Base-by-base conservation (phyloP, 2,888 invertebrate species). In the Pteria penguin region DNA sequence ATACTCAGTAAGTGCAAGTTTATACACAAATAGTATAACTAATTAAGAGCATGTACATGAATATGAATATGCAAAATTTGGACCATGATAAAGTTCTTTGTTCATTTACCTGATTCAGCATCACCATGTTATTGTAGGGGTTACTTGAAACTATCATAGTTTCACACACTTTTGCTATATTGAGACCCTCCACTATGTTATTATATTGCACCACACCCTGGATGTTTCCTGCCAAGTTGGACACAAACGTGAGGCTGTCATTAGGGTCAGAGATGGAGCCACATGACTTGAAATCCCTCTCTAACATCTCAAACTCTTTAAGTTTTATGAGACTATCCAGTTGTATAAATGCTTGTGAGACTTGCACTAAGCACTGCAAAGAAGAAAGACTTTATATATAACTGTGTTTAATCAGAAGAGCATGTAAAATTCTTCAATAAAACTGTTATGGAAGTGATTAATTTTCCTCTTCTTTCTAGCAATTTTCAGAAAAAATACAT, bases 161-260 rank as follows among this genome's bases (percentile, higher is more conserved):
- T 1, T 77, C 33, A 70, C 87, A 87, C 26, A 87, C 36, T 5
- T 57, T 54, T 8, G 79, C 69, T 33, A 86, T 79, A 66, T 82
- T 81, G 54, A 81, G 62, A 5, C 79, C 79, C 0, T 79, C 76
- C 0, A 75, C 61, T 62, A 84, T 84, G 54, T 84, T 80, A 78
- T 87, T 87, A 66, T 87, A 87, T 68, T 87, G 87, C 24, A 85
- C 84, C 14, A 81, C 76, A 3, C 84, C 83, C 84, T 78, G 76
- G 60, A 87, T 78, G 61, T 77, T 62, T 26, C 83, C 86, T n/a
- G 86, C 87, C n/a, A 85, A 66, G 58, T 86, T 87, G 11, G 82
- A 76, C 4, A 78, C 85, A 78, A 87, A 82, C 58, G 79, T 69
- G 31, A 81, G 79, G 5, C 74, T 68, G 75, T 87, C 87, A 52